phyloP scores from a whole-genome alignment of 2,113 vertebrate species.

The Microcebus murinus region DNA sequence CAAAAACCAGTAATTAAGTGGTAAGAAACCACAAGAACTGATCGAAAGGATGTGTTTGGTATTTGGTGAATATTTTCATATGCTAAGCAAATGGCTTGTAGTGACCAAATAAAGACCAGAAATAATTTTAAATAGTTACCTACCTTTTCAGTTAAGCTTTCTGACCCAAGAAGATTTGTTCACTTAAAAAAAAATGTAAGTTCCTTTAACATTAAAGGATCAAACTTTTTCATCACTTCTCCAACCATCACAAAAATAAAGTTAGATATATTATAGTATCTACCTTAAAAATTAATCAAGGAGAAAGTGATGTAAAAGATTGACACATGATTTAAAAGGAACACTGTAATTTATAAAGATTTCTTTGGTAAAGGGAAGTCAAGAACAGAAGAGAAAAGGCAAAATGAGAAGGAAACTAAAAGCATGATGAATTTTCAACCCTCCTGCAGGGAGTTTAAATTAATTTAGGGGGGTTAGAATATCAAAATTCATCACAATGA shows the following conservation, averaged over 20 bases:
- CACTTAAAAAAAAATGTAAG: neutral
- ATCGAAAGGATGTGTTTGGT: constrained; percentile 74
- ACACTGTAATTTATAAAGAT: constrained; percentile 18
- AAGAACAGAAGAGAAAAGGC: constrained; percentile 49
- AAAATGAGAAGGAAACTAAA: constrained; percentile 50
- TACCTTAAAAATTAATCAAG: constrained; percentile 45
- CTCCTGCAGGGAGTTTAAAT: constrained; percentile 9
- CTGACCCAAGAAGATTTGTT: constrained; percentile 50
- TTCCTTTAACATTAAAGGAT: constrained; percentile 56
- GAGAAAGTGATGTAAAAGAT: constrained; percentile 50
- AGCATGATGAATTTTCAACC: neutral
- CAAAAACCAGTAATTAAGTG: constrained; percentile 67
- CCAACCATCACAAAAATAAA: constrained; percentile 41
- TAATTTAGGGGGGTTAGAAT: neutral
- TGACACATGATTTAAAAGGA: constrained; percentile 17
- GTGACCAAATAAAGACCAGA: constrained; percentile 59
- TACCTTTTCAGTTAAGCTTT: constrained; percentile 70
- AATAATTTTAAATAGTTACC: constrained; percentile 51
- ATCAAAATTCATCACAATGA: neutral
- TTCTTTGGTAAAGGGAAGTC: neutral
- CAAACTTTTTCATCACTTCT: constrained; percentile 62
- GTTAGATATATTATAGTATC: neutral
- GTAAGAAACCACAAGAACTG: constrained; percentile 61
- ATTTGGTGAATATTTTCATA: constrained; percentile 76
- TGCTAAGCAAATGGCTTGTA: constrained; percentile 87